Conservation (phyloP, 2,797 vertebrate genomes). For the Arrhamphus sclerolepis region DNA sequence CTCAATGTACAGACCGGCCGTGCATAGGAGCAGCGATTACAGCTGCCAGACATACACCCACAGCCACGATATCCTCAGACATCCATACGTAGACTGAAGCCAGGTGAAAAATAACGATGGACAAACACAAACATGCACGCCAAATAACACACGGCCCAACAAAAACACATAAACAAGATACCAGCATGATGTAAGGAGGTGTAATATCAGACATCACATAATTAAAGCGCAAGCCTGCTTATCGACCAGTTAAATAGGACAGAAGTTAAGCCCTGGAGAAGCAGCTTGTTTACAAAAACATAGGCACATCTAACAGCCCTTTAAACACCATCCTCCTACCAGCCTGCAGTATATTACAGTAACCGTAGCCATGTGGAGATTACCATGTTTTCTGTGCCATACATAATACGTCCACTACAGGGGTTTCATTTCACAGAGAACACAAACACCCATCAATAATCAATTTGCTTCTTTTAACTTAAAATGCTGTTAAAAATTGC, state of each 20-base stretch:
- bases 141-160: constrained; percentile 38
- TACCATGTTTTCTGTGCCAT: not conserved
- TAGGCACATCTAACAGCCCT: constrained; percentile 14
- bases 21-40: constrained; percentile 16
- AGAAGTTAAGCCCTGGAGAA: constrained; percentile 58
- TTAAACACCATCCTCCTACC: constrained; percentile 25
- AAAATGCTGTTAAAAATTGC: not conserved
- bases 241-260: constrained; percentile 63
- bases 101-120: constrained; percentile 5
- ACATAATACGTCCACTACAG: not conserved
- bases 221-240: constrained; percentile 66
- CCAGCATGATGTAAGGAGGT: constrained; percentile 69
- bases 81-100: constrained; percentile 18
- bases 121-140: constrained; percentile 24
- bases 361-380: constrained; percentile 7
- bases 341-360: constrained; percentile 6
- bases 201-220: constrained; percentile 66
- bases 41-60: constrained; percentile 47
- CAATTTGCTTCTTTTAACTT: not conserved
- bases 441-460: not conserved
- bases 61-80: constrained; percentile 36
- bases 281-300: constrained; percentile 63
- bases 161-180: constrained; percentile 63
- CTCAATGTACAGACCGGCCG: constrained; percentile 32
- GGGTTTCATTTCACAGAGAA: not conserved